Base-by-base conservation (phyloP, 2,113 vertebrate genomes). In the Hippocampus abdominalis region DNA sequence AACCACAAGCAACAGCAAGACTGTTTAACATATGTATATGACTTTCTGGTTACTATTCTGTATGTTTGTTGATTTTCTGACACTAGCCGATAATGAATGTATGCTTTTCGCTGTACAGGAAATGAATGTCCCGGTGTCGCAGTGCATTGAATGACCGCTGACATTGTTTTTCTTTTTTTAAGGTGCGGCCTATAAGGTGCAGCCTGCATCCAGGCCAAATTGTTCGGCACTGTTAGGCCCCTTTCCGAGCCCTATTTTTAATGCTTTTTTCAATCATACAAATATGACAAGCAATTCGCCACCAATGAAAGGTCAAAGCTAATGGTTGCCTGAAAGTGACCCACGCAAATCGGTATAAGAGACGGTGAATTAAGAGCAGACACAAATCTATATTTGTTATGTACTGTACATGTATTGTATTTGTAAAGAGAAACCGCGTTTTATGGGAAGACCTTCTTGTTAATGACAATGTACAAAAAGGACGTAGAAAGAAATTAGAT, bases 51-150 rank as follows among this genome's bases (percentile, higher is more conserved):
- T 89, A 86, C 75, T 77, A 86, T 72, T 86, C 79, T 85, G 76
- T 88, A 60, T 78, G 79, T 87, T 80, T 84, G 70, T 77, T 90
- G 13, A 76, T 88, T 89, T 88, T 82, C 77, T 53, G 68, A 90
- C 85, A 85, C 89, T 89, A 92, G 92, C 91, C 91, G 91, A 93
- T 92, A 89, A 86, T 91, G 92, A 93, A 92, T 93, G 92, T 93
- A 92, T 90, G 90, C 86, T 91, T 91, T 91, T 56, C 23, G 86
- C 87, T 91, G 87, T 90, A 89, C 89, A 90, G 87, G 83, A 89
- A 85, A 88, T 89, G 88, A 91, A 89, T 91, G 87, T 91, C 79
- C 81, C 79, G 66, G 80, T 82, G 84, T 87, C 79, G 69, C 80
- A 83, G 86, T 85, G 77, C 85, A 88, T 82, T 84, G 84, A 88